These are phyloP conservation scores for Nannobrachium achirus DNA, from an alignment of 2,113 vertebrate species.

Conservation along the genomic window DNA sequence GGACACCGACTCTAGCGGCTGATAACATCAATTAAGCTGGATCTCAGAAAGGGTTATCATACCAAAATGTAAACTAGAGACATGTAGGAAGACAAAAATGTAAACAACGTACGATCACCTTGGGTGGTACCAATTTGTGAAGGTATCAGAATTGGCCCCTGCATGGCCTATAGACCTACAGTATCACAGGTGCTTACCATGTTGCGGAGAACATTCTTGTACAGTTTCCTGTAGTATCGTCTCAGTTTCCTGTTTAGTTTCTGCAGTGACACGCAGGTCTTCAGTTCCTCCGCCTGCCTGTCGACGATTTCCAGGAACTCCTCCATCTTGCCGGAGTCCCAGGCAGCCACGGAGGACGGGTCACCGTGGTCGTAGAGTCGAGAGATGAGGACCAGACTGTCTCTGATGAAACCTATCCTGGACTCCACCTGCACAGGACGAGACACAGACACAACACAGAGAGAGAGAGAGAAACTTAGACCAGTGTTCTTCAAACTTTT, in stretches of 20 bases:
- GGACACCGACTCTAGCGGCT: too few species aligned
- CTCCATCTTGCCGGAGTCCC: background rate
- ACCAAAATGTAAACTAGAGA: too few species aligned
- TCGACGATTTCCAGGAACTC: background rate
- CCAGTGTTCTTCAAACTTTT: too few species aligned
- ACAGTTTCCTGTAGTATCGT: background rate
- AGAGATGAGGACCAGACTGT: background rate
- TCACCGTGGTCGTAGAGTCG: background rate
- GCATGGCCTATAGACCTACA: too few species aligned
- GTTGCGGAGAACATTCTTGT: background rate
- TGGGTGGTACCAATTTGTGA: too few species aligned
- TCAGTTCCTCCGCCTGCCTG: background rate
- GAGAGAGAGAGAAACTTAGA: too few species aligned
- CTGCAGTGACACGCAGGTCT: background rate
- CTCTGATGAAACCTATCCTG: background rate
- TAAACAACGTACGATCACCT: too few species aligned
- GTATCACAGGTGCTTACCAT: background rate
- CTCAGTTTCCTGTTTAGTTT: background rate
- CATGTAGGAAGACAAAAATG: too few species aligned
- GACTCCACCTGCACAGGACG: background rate
- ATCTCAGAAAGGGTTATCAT: too few species aligned
- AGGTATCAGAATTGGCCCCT: too few species aligned
- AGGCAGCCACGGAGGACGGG: background rate
- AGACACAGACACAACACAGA: background rate
- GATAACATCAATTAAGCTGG: too few species aligned